Evolutionary conservation across 2,113 vertebrate genomes (phyloP).

Genomic region (Euleptes europaea): DNA sequence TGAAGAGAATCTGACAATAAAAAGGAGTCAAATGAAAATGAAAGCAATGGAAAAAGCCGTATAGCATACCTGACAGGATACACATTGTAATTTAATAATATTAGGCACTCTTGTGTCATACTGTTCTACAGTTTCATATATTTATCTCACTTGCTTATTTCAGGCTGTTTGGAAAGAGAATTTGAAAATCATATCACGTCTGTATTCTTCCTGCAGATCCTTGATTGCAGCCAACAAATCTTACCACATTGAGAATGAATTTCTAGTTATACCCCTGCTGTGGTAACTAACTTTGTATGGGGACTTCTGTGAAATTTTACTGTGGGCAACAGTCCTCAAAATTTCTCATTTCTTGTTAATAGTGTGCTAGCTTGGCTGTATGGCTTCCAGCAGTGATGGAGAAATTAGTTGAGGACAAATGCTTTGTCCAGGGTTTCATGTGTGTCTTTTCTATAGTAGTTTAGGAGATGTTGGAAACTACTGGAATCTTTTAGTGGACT

Average conservation of each 20-base stretch:
- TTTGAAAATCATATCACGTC: constrained; percentile 21
- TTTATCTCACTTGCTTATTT: constrained; percentile 39
- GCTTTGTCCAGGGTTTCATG: constrained; percentile 32
- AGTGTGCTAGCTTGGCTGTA: constrained; percentile 32
- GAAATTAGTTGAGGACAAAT: constrained; percentile 39
- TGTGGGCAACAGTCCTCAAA: constrained; percentile 40
- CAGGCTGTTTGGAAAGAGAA: constrained; percentile 11
- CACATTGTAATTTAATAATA: not conserved
- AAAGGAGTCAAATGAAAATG: not conserved
- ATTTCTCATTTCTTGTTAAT: constrained; percentile 54
- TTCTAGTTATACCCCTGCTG: constrained; percentile 42
- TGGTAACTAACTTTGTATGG: constrained; percentile 32
- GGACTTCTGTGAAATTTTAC: constrained; percentile 29
- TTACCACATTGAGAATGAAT: not conserved
- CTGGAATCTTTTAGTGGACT: not conserved
- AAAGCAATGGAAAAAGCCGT: constrained; percentile 8
- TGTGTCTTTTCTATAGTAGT: constrained; percentile 9
- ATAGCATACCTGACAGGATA: not conserved
- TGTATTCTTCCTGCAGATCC: constrained; percentile 22
- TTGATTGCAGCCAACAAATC: constrained; percentile 14
- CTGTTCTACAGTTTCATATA: not conserved
- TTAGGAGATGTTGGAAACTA: not conserved
- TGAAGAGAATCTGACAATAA: not conserved
- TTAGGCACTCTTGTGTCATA: not conserved
- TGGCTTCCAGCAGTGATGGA: constrained; percentile 13